These are phyloP conservation scores for Xenopus petersii DNA, from an alignment of 2,797 vertebrate genomes.

Conservation along the genomic window DNA sequence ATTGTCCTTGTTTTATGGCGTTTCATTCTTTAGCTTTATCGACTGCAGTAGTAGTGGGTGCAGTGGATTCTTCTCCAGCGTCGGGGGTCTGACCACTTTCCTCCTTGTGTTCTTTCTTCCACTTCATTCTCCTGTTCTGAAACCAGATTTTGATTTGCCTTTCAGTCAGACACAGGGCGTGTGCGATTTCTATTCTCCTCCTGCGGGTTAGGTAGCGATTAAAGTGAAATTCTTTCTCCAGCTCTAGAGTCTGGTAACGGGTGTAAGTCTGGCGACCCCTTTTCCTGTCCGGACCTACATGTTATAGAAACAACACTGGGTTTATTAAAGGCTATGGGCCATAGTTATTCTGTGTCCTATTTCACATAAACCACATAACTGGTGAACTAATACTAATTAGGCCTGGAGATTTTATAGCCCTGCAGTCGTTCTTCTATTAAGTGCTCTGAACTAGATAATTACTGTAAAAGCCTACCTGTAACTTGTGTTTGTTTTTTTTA, in stretches of 20 bases:
- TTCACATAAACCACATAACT: too few relatives aligned
- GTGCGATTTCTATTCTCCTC: constrained; percentile 77
- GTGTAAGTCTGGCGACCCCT: constrained; percentile 84
- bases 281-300: constrained; percentile 79
- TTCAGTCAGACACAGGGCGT: constrained; percentile 76
- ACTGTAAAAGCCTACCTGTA: too few relatives aligned
- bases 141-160: constrained; percentile 91
- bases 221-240: constrained; percentile 83
- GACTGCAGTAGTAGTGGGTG: constrained; percentile 54
- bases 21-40: constrained; percentile 64
- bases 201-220: constrained; percentile 79
- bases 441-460: too few relatives aligned
- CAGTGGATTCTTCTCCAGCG: constrained; percentile 28
- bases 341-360: too few relatives aligned
- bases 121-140: constrained; percentile 89
- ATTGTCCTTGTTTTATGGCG: constrained; percentile 27
- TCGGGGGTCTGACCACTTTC: constrained; percentile 55
- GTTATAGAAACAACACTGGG: constrained; percentile 15
- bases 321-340: neutral
- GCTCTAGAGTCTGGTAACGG: constrained; percentile 78
- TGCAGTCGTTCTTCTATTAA: too few relatives aligned
- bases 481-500: too few relatives aligned
- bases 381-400: too few relatives aligned
- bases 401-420: too few relatives aligned
- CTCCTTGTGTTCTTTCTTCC: constrained; percentile 86